Evolutionary conservation across 2,888 invertebrate genomes (phyloP).

Genomic region (Augiades crinisus): DNA sequence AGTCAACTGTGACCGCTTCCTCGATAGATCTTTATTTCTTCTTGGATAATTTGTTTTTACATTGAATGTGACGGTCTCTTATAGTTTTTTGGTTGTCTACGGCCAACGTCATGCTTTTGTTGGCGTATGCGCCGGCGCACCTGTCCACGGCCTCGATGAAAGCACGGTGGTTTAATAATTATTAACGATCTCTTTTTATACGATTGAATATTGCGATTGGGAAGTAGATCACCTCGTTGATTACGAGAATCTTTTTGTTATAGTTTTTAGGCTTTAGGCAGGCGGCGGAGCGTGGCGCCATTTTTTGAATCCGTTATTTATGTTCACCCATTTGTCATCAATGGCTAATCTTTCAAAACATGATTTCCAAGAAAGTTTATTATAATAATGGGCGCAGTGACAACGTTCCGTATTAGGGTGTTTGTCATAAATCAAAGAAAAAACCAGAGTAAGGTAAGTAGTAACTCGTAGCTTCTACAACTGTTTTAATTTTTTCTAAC

Average conservation of each 20-base stretch:
- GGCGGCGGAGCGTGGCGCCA: slow-evolving; percentile 55
- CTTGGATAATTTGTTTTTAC: slow-evolving; percentile 75
- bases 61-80: slow-evolving; percentile 58
- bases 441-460: not conserved
- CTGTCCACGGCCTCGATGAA: slow-evolving; percentile 57
- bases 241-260: slow-evolving; percentile 72
- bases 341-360: slow-evolving; percentile 52
- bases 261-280: slow-evolving; percentile 58
- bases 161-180: slow-evolving; percentile 65
- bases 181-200: slow-evolving; percentile 70
- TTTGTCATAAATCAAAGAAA: not conserved
- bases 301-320: slow-evolving; percentile 52
- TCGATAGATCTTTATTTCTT: slow-evolving; percentile 72
- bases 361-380: slow-evolving; percentile 45
- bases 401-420: not conserved
- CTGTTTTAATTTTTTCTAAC: slow-evolving; percentile 1
- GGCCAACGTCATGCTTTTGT: slow-evolving; percentile 50
- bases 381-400: slow-evolving; percentile 2
- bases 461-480: not conserved
- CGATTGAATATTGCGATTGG: slow-evolving; percentile 71
- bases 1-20: slow-evolving; percentile 78
- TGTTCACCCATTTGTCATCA: slow-evolving; percentile 41
- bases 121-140: slow-evolving; percentile 49
- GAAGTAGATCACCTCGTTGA: slow-evolving; percentile 75
- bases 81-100: slow-evolving; percentile 35